These are phyloP conservation scores for Camptogramma bilineatum DNA, from an alignment of 2,888 invertebrate genomes.

Conservation along the genomic window DNA sequence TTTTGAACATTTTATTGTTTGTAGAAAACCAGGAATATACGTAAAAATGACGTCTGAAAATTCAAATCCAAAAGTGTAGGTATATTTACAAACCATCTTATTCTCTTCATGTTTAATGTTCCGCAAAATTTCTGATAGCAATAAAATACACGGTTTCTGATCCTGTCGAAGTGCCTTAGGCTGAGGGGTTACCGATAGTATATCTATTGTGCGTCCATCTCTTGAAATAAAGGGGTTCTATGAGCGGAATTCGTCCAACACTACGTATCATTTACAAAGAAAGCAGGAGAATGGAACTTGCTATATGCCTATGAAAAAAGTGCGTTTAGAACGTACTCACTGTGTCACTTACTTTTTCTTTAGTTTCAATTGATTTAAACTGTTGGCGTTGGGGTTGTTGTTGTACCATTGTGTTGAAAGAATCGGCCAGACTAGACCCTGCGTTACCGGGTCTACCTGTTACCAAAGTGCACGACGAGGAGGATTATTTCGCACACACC, in stretches of 20 bases:
- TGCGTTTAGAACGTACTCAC: too few species aligned
- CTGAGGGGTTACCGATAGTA: constrained; percentile 71
- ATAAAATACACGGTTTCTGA: constrained; percentile 73
- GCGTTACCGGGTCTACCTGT: too few species aligned
- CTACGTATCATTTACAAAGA: constrained; percentile 6
- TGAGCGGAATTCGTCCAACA: constrained; percentile 74
- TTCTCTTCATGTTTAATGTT: constrained; percentile 48
- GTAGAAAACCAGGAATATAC: neutral
- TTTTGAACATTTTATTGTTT: neutral
- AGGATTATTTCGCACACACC: too few species aligned
- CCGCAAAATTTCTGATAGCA: constrained; percentile 67
- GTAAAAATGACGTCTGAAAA: neutral
- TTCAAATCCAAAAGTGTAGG: neutral
- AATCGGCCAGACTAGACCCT: too few species aligned
- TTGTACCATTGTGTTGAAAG: too few species aligned
- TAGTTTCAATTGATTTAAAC: too few species aligned
- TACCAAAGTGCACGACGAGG: too few species aligned
- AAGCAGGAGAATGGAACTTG: constrained; percentile 10
- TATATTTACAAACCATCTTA: constrained; percentile 33
- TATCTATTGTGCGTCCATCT: constrained; percentile 73
- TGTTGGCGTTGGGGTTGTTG: too few species aligned
- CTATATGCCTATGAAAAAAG: neutral
- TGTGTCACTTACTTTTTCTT: too few species aligned
- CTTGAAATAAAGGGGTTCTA: constrained; percentile 66
- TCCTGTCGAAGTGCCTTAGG: constrained; percentile 65